These are phyloP conservation scores for Oophaga sylvatica DNA, from an alignment of 2,797 vertebrate species.

Conservation along the genomic window DNA sequence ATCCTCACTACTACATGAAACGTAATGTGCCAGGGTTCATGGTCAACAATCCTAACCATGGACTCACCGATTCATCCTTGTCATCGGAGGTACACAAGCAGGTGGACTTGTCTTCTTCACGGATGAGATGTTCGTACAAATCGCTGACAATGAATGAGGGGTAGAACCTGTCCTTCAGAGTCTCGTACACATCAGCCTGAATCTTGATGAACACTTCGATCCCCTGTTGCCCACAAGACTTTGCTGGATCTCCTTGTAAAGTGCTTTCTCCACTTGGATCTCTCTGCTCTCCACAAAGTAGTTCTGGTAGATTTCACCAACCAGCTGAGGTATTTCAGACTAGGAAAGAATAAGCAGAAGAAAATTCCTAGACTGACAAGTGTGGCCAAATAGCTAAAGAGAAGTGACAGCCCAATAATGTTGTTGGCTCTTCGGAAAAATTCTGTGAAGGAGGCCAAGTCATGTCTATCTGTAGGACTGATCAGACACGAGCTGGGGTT, in stretches of 20 bases:
- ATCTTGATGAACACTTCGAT: conserved; percentile 91
- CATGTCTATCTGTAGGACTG: not conserved
- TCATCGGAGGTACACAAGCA: conserved; percentile 81
- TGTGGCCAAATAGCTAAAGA: not conserved
- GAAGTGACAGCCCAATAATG: not conserved
- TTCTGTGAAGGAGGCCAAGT: not conserved
- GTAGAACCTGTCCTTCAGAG: conserved; percentile 93
- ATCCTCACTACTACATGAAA: no score
- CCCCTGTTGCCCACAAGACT: conserved; percentile 95
- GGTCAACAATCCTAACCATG: not conserved
- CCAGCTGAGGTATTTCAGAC: conserved; percentile 87
- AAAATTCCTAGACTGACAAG: not conserved
- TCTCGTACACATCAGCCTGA: conserved; percentile 88
- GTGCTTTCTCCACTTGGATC: conserved; percentile 92
- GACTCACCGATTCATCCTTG: conserved; percentile 87
- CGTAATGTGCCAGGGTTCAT: not conserved
- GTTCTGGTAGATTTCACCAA: conserved; percentile 98
- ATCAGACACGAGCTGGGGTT: not conserved
- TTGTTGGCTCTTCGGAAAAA: not conserved
- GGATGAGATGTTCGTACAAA: conserved; percentile 87
- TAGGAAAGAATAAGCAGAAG: conserved; percentile 57
- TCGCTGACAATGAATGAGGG: conserved; percentile 96
- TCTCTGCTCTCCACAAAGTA: conserved; percentile 96
- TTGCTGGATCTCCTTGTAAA: conserved; percentile 97
- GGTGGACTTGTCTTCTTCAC: conserved; percentile 78